Evolutionary conservation across 1,140 invertebrate genomes (phyloP), one percentile per base, ranked within the genome.

Genomic region (Colletes gigas): DNA sequence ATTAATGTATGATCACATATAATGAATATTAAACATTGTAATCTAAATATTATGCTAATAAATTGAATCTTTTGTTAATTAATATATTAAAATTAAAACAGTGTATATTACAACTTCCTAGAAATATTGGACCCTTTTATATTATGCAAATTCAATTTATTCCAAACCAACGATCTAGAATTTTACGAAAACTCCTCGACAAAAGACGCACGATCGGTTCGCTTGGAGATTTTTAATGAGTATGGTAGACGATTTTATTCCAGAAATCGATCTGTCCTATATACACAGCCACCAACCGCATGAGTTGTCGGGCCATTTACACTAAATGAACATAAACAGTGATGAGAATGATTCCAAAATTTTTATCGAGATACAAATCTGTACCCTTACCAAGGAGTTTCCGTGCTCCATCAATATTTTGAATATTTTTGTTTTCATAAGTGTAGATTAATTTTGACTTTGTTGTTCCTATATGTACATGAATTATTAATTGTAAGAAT

Each of bases 101-200:
- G 39, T 57, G 9, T 57, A 39, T 21, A 67, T n/a, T 71, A 52
- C 15, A 44, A 71, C 71, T 44, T 54, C 2, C 7, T 72, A 84
- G 39, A 66, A 77, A 82, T 44, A 59, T 85, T 85, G 84, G 84
- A 83, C 83, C 83, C 84, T 30, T 84, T 82, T 81, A 71, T 71
- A 52, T 60, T 68, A 66, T 74, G 60, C 14, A 54, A 72, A 14
- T 14, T 67, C 17, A 52, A 41, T 47, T 47, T 67, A 1, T 52
- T 15, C 9, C 3, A 21, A 55, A 77, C 3, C 52, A 82, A 69
- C 0, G 57, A 71, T 80, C 5, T 55, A 55, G 68, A 21, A 39
- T 57, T 62, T 3, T 60, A 78, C 50, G 10, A 10, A 50, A 50
- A 50, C 50, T 50, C 50, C 50, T 50, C 10, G 10, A 50, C 10